Percentiles rank a stretch among this genome's conserved stretches.
phyloP scores from a whole-genome alignment of 2,797 vertebrate species.

The Sebastes baramenuke region DNA sequence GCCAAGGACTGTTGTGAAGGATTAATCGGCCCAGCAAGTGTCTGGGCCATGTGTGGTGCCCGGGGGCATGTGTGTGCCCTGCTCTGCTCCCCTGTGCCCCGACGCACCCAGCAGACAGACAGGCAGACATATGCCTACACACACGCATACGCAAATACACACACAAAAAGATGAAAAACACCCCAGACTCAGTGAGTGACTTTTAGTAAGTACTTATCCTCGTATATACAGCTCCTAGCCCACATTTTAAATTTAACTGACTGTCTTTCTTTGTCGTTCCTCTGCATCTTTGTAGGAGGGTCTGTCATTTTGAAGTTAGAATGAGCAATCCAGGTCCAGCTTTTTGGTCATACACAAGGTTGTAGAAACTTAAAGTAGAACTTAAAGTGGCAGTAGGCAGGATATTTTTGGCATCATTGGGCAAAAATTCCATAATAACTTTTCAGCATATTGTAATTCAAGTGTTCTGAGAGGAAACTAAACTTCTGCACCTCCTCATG shows the following conservation, averaged over 20 bases:
- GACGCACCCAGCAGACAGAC: conserved; percentile 40
- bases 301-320: neutral
- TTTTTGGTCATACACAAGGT: neutral
- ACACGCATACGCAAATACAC: neutral
- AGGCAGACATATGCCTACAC: conserved; percentile 8
- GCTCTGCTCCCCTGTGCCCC: conserved; percentile 59
- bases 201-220: neutral
- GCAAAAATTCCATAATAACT: too few species aligned
- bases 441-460: too few species aligned
- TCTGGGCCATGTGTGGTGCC: conserved; percentile 60
- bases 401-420: too few species aligned
- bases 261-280: neutral
- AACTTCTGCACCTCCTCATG: too few species aligned
- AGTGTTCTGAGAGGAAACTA: accelerated
- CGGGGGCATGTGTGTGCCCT: conserved; percentile 46
- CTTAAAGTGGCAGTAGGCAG: neutral
- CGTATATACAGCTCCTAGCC: neutral
- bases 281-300: neutral
- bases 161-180: conserved; percentile 1
- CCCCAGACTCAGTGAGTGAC: neutral
- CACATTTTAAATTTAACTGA: neutral
- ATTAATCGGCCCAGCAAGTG: conserved; percentile 79
- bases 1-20: conserved; percentile 75
- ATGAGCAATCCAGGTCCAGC: neutral
- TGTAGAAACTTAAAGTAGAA: neutral